phyloP scores from a whole-genome alignment of 2,888 invertebrate species.

The Glyphotaelius pellucidus region DNA sequence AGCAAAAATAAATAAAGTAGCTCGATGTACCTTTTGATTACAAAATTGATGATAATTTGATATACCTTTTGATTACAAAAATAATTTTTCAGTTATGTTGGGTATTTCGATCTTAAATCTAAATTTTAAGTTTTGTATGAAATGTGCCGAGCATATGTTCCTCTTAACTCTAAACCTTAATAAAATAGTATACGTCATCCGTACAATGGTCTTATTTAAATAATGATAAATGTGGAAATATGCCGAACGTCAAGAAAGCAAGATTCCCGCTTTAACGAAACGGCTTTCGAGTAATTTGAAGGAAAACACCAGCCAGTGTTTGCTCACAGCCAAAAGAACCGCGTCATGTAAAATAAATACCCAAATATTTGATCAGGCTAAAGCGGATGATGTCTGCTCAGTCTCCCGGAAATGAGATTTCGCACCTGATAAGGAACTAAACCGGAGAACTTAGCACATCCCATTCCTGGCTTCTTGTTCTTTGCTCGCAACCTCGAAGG shows the following conservation, averaged over 20 bases:
- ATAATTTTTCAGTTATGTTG: too few species aligned
- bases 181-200: background rate
- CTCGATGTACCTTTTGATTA: too few species aligned
- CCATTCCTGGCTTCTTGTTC: background rate
- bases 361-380: conserved; percentile 33
- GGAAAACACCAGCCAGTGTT: conserved; percentile 20
- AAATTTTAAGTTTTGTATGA: too few species aligned
- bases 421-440: conserved; percentile 31
- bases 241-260: background rate
- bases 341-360: conserved; percentile 18
- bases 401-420: conserved; percentile 33
- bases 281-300: background rate
- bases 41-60: too few species aligned
- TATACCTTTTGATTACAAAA: too few species aligned
- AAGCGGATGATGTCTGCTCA: background rate
- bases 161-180: background rate
- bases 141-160: too few species aligned
- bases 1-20: too few species aligned
- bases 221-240: background rate
- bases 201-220: background rate
- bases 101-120: too few species aligned
- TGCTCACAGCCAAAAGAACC: background rate
- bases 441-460: background rate
- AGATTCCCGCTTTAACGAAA: background rate
- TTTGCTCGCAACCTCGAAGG: background rate